These are phyloP conservation scores for Vanessa cardui DNA, from an alignment of 2,888 invertebrate species.

Conservation along the genomic window DNA sequence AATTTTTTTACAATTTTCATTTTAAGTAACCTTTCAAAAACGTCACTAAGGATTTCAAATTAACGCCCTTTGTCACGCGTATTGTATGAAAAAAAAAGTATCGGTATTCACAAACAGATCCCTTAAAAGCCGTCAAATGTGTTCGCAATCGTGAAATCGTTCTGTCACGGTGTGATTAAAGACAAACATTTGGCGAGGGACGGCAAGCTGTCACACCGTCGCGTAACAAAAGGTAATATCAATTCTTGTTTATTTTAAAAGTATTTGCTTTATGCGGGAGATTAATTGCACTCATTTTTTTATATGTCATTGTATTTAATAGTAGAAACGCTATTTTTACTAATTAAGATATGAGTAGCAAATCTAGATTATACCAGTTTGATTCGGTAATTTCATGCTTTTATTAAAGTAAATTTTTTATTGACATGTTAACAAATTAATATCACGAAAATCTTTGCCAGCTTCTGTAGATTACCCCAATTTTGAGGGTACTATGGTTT, in stretches of 20 bases:
- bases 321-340: too few species aligned
- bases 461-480: too few species aligned
- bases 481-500: too few species aligned
- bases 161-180: conserved; percentile 55
- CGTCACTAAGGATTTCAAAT: neutral
- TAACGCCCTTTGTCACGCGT: conserved; percentile 18
- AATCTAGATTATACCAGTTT: too few species aligned
- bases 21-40: neutral
- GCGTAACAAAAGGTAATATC: conserved; percentile 17
- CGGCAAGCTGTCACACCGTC: conserved; percentile 44
- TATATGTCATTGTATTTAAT: neutral
- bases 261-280: neutral
- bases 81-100: conserved; percentile 18
- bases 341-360: too few species aligned
- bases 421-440: too few species aligned
- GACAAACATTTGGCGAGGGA: conserved; percentile 51
- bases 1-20: neutral
- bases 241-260: conserved; percentile 11
- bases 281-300: neutral
- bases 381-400: too few species aligned
- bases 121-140: conserved; percentile 58
- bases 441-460: too few species aligned
- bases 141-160: conserved; percentile 46
- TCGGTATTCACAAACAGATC: conserved; percentile 34
- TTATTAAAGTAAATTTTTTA: too few species aligned